Base-by-base conservation (phyloP, 2,888 invertebrate genomes). In the Stenoptilia bipunctidactyla region DNA sequence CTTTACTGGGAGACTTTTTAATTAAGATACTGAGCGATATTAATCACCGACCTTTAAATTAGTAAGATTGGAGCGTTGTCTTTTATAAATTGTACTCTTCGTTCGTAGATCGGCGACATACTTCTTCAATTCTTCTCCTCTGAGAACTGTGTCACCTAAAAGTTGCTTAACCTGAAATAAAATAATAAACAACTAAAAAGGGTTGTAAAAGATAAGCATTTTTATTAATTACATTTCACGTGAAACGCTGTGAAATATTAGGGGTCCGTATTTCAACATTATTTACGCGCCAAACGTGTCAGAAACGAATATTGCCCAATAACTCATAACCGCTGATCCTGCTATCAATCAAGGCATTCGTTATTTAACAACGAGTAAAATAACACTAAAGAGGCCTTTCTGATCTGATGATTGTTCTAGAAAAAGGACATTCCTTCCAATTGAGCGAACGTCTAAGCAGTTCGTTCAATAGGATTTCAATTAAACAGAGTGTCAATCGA, bases 61-160 rank as follows among this genome's bases (percentile, higher is more conserved):
- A 5, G 92, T 89, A 49, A 94, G 75, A 65, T 93, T 92, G 37
- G 90, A 86, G 55, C 92, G 85, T 62, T 92, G 91, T 59, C 91
- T 88, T 75, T 94, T 95, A 69, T 94, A 95, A 8, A 90, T 77
- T 5, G 90, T 89, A 59, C 92, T 93, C 63, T 93, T 92, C 38
- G 90, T 89, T 42, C 94, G 87, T 45, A 96, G 74, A 50, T 91
- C 90, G 57, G 90, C 90, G 12, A 96, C 92, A 67, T 94, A 95
- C 50, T 90, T 88, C 68, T 94, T 94, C 60, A 94, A 88, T 74
- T 95, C 93, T 46, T 93, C 93, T 15, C 93, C 93, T 52, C 91
- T 87, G 14, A 92, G 80, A 13, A 91, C 87, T 41, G 89, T 89
- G 45, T 90, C 90, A 2, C 91, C 91, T 34, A 86, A 68, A 13